A percentile compares a stretch with the other conserved stretches of the same genome.
phyloP scores from a whole-genome alignment of 2,797 vertebrate species.

The Phaenicophaeus curvirostris region DNA sequence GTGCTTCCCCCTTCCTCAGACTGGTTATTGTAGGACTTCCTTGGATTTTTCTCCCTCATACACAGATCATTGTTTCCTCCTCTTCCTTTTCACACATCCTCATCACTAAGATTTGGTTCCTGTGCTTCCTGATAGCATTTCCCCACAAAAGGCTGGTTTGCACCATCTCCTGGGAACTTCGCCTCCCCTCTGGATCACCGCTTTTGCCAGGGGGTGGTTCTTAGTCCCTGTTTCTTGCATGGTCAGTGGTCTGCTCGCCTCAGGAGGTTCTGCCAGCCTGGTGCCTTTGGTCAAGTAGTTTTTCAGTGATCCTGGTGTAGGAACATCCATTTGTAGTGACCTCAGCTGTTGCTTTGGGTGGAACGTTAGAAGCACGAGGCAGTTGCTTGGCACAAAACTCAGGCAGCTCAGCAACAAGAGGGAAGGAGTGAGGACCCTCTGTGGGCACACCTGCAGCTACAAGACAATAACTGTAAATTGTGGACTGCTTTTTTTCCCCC shows the following conservation, averaged over 20 bases:
- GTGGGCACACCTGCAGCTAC: background rate
- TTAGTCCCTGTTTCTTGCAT: too few species aligned
- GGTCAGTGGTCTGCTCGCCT: too few species aligned
- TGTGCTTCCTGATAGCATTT: background rate
- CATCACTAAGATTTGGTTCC: background rate
- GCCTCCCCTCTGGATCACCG: too few species aligned
- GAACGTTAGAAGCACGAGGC: too few species aligned
- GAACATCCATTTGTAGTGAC: too few species aligned
- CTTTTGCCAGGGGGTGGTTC: too few species aligned
- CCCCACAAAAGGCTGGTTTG: background rate
- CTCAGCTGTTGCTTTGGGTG: too few species aligned
- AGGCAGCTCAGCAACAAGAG: accelerated
- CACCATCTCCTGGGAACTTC: too few species aligned
- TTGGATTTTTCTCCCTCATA: background rate
- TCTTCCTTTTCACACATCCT: background rate
- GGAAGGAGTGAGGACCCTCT: background rate
- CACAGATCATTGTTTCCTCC: background rate
- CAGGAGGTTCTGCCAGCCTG: too few species aligned
- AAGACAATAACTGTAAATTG: background rate
- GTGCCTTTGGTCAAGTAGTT: too few species aligned
- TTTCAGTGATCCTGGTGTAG: too few species aligned
- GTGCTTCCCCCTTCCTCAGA: background rate
- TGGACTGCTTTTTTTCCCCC: background rate
- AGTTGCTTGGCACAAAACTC: background rate
- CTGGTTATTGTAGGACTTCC: background rate